Evolutionary conservation across 2,797 vertebrate genomes (phyloP).

Genomic region (Taeniopygia guttata): DNA sequence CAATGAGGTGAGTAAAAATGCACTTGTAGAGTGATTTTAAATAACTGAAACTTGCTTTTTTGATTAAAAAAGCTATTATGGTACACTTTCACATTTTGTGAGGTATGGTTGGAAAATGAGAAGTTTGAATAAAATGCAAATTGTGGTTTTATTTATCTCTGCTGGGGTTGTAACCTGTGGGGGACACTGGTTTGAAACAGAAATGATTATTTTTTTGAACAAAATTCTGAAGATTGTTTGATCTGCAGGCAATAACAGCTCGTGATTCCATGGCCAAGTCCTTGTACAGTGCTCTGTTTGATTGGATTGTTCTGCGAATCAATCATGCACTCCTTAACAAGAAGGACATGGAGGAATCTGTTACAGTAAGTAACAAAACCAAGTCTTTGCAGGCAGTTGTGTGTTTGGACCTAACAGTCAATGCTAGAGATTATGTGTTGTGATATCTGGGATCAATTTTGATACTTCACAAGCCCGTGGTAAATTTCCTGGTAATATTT

Average conservation of each 20-base stretch:
- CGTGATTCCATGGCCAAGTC: conserved; percentile 97
- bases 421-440: neutral
- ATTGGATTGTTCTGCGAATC: conserved; percentile 94
- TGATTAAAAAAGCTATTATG: neutral
- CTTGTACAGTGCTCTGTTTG: conserved; percentile 91
- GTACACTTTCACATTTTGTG: neutral
- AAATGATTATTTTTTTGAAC: neutral
- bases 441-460: neutral
- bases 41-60: neutral
- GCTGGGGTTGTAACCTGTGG: neutral
- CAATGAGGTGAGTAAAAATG: conserved; percentile 77
- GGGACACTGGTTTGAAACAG: neutral
- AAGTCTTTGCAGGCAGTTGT: neutral
- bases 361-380: conserved; percentile 78
- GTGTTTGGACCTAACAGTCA: neutral
- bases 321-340: conserved; percentile 94
- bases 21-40: neutral
- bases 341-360: conserved; percentile 89
- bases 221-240: neutral
- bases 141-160: neutral
- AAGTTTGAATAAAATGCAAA: neutral
- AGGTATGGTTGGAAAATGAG: neutral
- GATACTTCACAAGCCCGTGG: neutral
- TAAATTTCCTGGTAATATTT: neutral
- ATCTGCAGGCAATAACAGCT: conserved; percentile 80